Percentiles rank a stretch among this genome's conserved stretches.
Conservation (phyloP, 2,113 vertebrate genomes). For the Spilogale gracilis region DNA sequence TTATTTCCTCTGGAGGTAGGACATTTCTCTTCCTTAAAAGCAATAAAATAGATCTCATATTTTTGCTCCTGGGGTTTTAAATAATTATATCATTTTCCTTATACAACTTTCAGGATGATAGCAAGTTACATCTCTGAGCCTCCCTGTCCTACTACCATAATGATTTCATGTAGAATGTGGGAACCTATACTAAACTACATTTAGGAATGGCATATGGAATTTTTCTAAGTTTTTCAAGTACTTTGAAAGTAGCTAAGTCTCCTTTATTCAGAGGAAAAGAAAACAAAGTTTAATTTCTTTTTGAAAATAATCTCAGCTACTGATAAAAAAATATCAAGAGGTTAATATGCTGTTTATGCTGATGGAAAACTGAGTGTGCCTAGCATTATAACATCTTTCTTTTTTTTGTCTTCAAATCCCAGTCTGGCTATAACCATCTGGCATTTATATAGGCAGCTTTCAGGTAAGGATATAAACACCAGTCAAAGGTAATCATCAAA, state of each 20-base stretch:
- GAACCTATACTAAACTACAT: not conserved
- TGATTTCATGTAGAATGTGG: not conserved
- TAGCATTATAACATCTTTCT: not conserved
- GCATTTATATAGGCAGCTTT: conserved; percentile 28
- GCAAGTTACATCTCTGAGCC: not conserved
- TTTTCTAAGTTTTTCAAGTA: conserved; percentile 22
- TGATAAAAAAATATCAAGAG: conserved; percentile 63
- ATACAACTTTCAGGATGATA: not conserved
- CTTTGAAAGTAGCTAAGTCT: conserved; percentile 11
- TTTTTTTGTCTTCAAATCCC: conserved; percentile 60
- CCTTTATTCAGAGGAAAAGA: not conserved
- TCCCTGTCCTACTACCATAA: not conserved
- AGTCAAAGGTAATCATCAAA: conserved; percentile 67
- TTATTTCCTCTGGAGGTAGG: not conserved
- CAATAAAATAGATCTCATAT: conserved; percentile 32
- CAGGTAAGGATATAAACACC: conserved; percentile 76
- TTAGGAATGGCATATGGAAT: not conserved
- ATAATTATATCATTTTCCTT: conserved; percentile 42
- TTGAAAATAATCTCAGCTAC: conserved; percentile 8
- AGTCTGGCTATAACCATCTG: conserved; percentile 68
- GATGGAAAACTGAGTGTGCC: not conserved
- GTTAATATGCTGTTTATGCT: conserved; percentile 61
- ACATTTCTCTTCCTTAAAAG: not conserved
- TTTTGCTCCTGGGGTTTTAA: conserved; percentile 25
- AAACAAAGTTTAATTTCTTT: not conserved